Evolutionary conservation across 2,888 invertebrate species (phyloP).

Genomic region (Zonitis immaculata): DNA sequence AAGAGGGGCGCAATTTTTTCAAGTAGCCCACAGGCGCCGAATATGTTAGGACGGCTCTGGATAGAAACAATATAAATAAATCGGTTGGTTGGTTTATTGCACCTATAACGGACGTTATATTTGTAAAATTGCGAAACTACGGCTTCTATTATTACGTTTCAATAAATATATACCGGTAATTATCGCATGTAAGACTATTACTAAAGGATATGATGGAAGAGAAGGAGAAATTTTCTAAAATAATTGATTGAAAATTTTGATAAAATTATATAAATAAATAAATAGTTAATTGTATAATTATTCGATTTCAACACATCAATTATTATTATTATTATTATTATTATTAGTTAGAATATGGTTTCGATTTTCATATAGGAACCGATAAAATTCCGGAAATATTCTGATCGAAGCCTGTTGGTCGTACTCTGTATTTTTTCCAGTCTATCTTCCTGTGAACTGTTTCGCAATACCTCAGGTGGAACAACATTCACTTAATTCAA

Average conservation of each 20-base stretch:
- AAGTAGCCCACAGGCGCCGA: too few relatives aligned
- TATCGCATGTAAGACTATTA: not conserved
- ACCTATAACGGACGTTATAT: slow-evolving; percentile 11
- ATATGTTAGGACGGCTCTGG: too few relatives aligned
- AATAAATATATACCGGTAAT: slow-evolving; percentile 5
- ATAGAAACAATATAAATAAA: too few relatives aligned
- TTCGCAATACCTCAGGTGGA: not conserved
- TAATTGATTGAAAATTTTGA: too few relatives aligned
- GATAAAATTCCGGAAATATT: too few relatives aligned
- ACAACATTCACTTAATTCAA: slow-evolving; percentile 1
- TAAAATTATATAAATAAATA: too few relatives aligned
- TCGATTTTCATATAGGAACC: not conserved
- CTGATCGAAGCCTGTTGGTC: too few relatives aligned
- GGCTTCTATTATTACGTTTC: slow-evolving; percentile 16
- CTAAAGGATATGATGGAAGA: not conserved
- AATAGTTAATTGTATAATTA: not conserved
- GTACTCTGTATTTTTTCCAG: not conserved
- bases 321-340: too few relatives aligned
- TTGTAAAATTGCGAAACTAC: slow-evolving; percentile 11
- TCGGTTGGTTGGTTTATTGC: slow-evolving; percentile 17
- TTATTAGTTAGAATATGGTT: too few relatives aligned
- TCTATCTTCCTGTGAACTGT: not conserved
- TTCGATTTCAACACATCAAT: not conserved
- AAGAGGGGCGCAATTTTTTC: too few relatives aligned
- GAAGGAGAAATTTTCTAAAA: too few relatives aligned